Base-by-base conservation (phyloP, 2,113 vertebrate genomes). In the Vulpes vulpes region DNA sequence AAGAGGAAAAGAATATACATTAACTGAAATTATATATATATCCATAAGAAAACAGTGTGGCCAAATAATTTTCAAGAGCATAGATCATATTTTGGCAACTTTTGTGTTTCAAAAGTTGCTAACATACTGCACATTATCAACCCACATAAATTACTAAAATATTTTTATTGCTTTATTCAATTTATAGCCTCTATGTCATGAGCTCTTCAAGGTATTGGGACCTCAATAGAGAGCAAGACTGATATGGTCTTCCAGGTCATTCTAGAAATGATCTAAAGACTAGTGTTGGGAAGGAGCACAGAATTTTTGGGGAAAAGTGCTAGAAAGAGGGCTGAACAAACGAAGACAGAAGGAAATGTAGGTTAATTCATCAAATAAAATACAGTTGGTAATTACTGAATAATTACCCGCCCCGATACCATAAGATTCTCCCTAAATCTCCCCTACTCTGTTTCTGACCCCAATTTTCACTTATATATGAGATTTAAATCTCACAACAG, bases 281-380 rank as follows among this genome's bases (percentile, higher is more conserved):
- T 62, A 84, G 43, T 51, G 62, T 30, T 85, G 25, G 6, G 1
- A 83, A 82, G 35, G 5, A 71, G 22, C 25, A 92, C 8, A 71
- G 8, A 83, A 74, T 62, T 95, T 49, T 10, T 67, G 1, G 23
- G 17, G 12, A 2, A 90, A 88, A 88, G 7, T 64, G 2, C 30
- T 27, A 62, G 55, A 69, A 74, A 89, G 38, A 93, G 35, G 0
- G 16, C 23, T 57, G 55, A 60, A 67, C 15, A 73, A 87, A 10
- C 0, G 17, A 8, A 2, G 16, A 7, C 14, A n/a, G 59, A 89
- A 84, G 16, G 19, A 78, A 92, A 83, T 49, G 11, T n/a, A 74
- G 17, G 14, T 73, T 91, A 83, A 96, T 67, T 92, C n/a, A 90
- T 78, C 20, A 86, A 55, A 62, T 86, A 43, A 91, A 90, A 62